Conservation (phyloP, 2,113 vertebrate species). For the Clarias batrachus region DNA sequence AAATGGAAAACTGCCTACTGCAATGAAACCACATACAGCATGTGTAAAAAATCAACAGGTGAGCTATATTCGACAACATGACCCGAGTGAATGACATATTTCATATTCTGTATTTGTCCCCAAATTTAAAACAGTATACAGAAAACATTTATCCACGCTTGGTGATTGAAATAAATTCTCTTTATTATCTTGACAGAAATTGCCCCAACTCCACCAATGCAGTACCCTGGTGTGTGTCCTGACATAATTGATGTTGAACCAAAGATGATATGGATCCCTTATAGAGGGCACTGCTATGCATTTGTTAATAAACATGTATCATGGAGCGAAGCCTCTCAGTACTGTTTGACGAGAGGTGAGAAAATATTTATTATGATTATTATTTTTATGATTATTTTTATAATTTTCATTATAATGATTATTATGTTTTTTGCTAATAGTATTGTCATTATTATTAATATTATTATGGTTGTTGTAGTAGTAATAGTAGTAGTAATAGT, state of each 20-base stretch:
- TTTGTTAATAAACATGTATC: constrained; percentile 70
- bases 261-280: constrained; percentile 81
- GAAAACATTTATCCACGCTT: too few relatives aligned
- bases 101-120: not conserved
- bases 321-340: constrained; percentile 84
- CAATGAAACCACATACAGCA: constrained; percentile 76
- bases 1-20: constrained; percentile 82
- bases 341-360: constrained; percentile 80
- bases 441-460: not conserved
- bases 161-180: not conserved
- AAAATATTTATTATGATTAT: not conserved
- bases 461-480: not conserved
- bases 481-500: not conserved
- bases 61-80: constrained; percentile 30
- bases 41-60: constrained; percentile 84
- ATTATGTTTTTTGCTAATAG: not conserved
- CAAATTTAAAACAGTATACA: not conserved
- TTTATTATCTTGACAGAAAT: constrained; percentile 67
- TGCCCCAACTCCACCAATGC: constrained; percentile 75
- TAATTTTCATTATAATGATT: not conserved
- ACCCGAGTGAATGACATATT: not conserved
- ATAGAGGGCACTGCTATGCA: constrained; percentile 82
- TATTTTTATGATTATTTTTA: not conserved
- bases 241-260: constrained; percentile 56
- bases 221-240: constrained; percentile 81